Percentiles rank a stretch among this genome's conserved stretches.
Conservation (phyloP, 2,888 invertebrate species). For the Caenorhabditis doughertyi region DNA sequence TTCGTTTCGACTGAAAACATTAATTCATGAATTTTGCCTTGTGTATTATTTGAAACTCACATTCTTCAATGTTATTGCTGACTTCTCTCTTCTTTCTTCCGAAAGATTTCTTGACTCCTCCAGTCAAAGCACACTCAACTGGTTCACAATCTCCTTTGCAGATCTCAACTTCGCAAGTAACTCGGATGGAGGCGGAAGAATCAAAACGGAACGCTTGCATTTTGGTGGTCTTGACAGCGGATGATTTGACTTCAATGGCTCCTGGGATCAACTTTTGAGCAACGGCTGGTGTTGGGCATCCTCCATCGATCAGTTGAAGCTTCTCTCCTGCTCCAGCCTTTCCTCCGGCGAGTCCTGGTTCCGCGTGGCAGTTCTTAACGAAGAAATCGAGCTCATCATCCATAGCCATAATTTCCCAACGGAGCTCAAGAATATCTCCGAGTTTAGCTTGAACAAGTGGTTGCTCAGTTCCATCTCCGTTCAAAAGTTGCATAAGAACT, state of each 20-base stretch:
- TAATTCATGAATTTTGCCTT: background rate
- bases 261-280: constrained; percentile 82
- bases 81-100: constrained; percentile 82
- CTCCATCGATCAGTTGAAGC: constrained; percentile 81
- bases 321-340: constrained; percentile 70
- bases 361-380: constrained; percentile 81
- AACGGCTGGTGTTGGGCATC: constrained; percentile 82
- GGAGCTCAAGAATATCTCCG: constrained; percentile 82
- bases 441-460: constrained; percentile 80
- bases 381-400: constrained; percentile 83
- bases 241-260: constrained; percentile 74
- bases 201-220: constrained; percentile 83
- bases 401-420: constrained; percentile 83
- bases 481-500: constrained; percentile 82
- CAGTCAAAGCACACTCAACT: constrained; percentile 78
- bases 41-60: constrained; percentile 54
- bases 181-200: constrained; percentile 77
- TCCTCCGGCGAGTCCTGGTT: constrained; percentile 75
- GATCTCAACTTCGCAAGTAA: constrained; percentile 82
- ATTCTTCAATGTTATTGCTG: constrained; percentile 72
- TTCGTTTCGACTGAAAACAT: constrained; percentile 80
- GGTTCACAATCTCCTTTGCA: constrained; percentile 82
- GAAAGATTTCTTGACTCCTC: constrained; percentile 78
- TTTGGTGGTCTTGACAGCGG: constrained; percentile 71
- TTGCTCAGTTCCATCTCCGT: constrained; percentile 73